Evolutionary conservation across 1,140 invertebrate genomes (phyloP).

Genomic region (Philotrypesis tridentata): DNA sequence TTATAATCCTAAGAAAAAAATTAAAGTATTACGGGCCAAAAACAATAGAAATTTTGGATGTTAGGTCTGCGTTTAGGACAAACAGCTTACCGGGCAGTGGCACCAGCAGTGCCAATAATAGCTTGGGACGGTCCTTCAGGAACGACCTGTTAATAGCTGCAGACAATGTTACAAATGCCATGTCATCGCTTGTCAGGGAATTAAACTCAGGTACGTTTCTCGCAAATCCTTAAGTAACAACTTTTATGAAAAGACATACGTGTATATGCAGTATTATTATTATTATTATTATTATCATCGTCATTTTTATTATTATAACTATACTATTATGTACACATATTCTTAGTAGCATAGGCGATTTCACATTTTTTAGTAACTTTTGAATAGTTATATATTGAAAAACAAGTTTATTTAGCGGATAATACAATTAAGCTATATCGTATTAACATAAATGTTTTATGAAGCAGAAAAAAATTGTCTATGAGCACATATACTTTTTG

Average conservation of each 20-base stretch:
- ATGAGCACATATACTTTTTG: background rate
- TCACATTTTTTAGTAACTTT: background rate
- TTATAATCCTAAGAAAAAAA: too few relatives aligned
- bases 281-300: background rate
- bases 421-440: too few relatives aligned
- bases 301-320: background rate
- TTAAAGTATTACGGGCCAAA: conserved; percentile 29
- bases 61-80: conserved; percentile 73
- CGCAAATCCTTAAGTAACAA: conserved; percentile 5
- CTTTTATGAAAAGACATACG: conserved; percentile 32
- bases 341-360: background rate
- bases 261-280: conserved; percentile 38
- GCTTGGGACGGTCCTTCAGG: conserved; percentile 80
- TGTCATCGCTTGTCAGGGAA: conserved; percentile 96
- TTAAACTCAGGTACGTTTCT: conserved; percentile 87
- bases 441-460: too few relatives aligned
- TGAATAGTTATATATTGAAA: background rate
- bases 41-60: conserved; percentile 70
- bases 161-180: conserved; percentile 96
- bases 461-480: too few relatives aligned
- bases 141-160: conserved; percentile 93
- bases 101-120: conserved; percentile 72
- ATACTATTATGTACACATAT: background rate
- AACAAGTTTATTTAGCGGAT: background rate
- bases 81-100: conserved; percentile 72